phyloP scores from a whole-genome alignment of 1,140 invertebrate genomes.

The Drosophila pachea region DNA sequence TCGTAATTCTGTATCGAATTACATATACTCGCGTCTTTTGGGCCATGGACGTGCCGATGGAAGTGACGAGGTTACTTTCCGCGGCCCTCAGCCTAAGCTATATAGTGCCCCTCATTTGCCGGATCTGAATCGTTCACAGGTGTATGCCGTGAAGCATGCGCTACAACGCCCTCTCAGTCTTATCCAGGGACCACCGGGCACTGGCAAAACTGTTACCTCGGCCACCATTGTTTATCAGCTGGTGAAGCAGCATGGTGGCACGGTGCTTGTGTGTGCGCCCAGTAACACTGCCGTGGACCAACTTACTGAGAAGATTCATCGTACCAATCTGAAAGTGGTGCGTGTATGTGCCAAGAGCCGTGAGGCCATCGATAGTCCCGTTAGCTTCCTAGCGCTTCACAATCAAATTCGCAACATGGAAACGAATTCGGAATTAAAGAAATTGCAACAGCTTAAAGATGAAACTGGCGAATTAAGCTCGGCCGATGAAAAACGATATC shows the following conservation, averaged over 20 bases:
- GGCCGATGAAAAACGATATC: constrained; percentile 96
- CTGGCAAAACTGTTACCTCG: constrained; percentile 99
- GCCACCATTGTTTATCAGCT: constrained; percentile 99
- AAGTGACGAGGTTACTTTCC: constrained; percentile 95
- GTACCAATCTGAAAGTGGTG: constrained; percentile 97
- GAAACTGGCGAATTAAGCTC: constrained; percentile 97
- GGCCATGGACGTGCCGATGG: constrained; percentile 92
- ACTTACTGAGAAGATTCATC: constrained; percentile 98
- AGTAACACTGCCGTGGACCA: constrained; percentile 99
- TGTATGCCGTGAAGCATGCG: constrained; percentile 99
- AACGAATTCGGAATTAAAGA: constrained; percentile 93
- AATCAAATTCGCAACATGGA: constrained; percentile 98
- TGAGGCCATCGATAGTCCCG: constrained; percentile 98
- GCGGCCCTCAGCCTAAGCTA: constrained; percentile 92
- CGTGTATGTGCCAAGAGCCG: constrained; percentile 98
- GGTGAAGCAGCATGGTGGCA: constrained; percentile 95
- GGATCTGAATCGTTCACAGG: constrained; percentile 97
- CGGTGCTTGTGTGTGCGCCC: constrained; percentile 98
- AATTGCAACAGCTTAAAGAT: constrained; percentile 97
- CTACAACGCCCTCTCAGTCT: constrained; percentile 97
- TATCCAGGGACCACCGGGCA: constrained; percentile 95
- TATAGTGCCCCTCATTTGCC: constrained; percentile 98
- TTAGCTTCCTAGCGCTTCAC: constrained; percentile 97
- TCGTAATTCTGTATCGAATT: constrained; percentile 96
- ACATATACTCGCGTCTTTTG: constrained; percentile 97